Evolutionary conservation across 1,140 invertebrate species (phyloP).

Genomic region (Drosophila serrata): DNA sequence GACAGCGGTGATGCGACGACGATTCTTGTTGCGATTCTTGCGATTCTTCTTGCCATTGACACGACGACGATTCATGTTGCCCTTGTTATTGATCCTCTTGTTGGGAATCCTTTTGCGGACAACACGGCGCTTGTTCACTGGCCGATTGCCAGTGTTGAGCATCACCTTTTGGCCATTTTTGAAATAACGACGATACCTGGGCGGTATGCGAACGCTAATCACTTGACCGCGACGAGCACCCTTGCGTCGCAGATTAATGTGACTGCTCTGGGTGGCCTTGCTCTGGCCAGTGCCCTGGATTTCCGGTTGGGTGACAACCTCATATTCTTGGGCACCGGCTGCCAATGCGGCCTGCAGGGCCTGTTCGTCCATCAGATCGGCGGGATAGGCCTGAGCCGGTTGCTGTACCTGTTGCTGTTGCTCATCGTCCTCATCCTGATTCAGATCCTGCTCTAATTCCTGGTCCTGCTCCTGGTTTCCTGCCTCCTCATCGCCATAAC

Average conservation of each 20-base stretch:
- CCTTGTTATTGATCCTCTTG: slow-evolving; percentile 31
- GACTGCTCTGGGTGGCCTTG: slow-evolving; percentile 63
- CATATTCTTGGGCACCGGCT: slow-evolving; percentile 77
- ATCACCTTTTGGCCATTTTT: slow-evolving; percentile 82
- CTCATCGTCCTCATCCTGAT: slow-evolving; percentile 23
- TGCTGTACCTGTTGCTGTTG: slow-evolving; percentile 10
- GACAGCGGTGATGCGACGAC: slow-evolving; percentile 56
- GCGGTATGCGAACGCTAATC: slow-evolving; percentile 74
- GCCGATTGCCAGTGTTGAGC: slow-evolving; percentile 68
- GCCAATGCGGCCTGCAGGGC: slow-evolving; percentile 73
- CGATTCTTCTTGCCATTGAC: slow-evolving; percentile 58
- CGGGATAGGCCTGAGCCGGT: slow-evolving; percentile 34
- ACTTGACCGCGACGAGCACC: slow-evolving; percentile 68
- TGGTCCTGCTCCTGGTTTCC: slow-evolving; percentile 7
- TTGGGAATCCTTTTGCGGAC: slow-evolving; percentile 55
- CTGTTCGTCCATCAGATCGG: slow-evolving; percentile 69
- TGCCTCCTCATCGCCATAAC: slow-evolving; percentile 1
- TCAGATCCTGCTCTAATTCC: slow-evolving; percentile 18
- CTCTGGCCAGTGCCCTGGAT: slow-evolving; percentile 59
- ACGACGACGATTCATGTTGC: slow-evolving; percentile 33
- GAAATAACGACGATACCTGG: slow-evolving; percentile 78
- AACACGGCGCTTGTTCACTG: slow-evolving; percentile 65
- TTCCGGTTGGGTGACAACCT: slow-evolving; percentile 62
- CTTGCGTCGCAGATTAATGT: slow-evolving; percentile 74
- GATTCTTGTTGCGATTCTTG: slow-evolving; percentile 57